Conservation (phyloP, 2,113 vertebrate species). For the Campylomormyrus tamandua region DNA sequence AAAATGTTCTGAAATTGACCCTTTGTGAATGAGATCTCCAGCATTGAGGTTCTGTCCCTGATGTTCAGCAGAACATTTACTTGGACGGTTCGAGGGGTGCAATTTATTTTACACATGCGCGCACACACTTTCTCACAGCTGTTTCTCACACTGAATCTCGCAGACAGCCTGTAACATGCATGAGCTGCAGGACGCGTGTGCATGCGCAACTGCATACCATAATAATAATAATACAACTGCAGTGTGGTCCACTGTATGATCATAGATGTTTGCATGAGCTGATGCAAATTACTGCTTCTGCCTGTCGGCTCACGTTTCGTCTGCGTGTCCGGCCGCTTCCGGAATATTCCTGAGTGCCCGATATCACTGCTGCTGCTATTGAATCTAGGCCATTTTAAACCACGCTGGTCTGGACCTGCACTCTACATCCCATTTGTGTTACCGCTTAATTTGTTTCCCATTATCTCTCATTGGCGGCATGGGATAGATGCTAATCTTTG, state of each 20-base stretch:
- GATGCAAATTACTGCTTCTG: neutral
- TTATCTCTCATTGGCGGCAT: neutral
- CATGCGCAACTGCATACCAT: neutral
- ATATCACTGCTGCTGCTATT: neutral
- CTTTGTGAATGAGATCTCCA: neutral
- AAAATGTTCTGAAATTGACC: neutral
- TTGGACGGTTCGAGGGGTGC: neutral
- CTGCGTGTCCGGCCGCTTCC: neutral
- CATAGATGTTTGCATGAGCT: neutral
- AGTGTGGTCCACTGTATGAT: neutral
- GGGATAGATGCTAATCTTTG: neutral
- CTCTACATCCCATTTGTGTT: neutral
- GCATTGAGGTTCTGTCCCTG: neutral
- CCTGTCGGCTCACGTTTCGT: neutral
- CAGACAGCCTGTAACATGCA: neutral
- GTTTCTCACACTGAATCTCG: neutral
- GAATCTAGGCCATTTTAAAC: neutral
- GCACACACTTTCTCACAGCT: neutral
- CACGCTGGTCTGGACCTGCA: neutral
- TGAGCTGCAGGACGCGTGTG: neutral
- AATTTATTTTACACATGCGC: neutral
- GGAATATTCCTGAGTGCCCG: neutral
- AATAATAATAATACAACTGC: neutral
- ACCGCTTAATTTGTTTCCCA: neutral
- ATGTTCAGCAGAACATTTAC: neutral